phyloP scores from a whole-genome alignment of 2,888 invertebrate species.

The Apamea crenata region DNA sequence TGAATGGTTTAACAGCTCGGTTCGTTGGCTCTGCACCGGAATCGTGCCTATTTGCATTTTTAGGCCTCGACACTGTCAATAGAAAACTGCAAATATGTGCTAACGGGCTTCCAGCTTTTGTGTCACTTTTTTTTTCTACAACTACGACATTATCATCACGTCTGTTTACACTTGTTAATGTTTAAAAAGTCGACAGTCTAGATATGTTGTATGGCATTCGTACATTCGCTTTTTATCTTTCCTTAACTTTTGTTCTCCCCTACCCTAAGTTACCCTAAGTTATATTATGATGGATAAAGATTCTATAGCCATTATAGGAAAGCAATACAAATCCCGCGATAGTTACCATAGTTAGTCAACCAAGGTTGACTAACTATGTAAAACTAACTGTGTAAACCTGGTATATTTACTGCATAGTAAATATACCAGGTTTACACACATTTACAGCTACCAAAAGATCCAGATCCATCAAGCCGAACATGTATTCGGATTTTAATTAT shows the following conservation, averaged over 20 bases:
- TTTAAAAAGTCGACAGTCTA: background rate
- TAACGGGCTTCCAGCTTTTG: conserved; percentile 29
- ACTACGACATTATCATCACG: background rate
- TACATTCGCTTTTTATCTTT: background rate
- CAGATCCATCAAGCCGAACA: background rate
- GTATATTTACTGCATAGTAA: background rate
- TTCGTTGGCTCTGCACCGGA: conserved; percentile 64
- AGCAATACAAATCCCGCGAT: background rate
- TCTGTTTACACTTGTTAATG: background rate
- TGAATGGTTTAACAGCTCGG: conserved; percentile 53
- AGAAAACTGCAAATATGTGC: conserved; percentile 52
- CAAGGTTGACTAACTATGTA: too few relatives aligned
- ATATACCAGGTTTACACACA: background rate
- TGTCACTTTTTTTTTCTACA: conserved; percentile 10
- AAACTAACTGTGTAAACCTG: too few relatives aligned
- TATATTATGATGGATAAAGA: background rate
- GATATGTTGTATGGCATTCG: background rate
- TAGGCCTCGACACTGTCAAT: conserved; percentile 58
- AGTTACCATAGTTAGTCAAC: background rate
- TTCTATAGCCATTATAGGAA: background rate
- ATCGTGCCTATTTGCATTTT: conserved; percentile 64
- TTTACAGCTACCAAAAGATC: background rate
- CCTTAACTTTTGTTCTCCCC: background rate
- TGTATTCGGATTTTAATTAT: too few relatives aligned
- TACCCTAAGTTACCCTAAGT: too few relatives aligned